Percentiles rank a stretch among this genome's conserved stretches.
These are phyloP conservation scores for Diorhabda sublineata DNA, from an alignment of 1,140 invertebrate genomes.

Conservation along the genomic window DNA sequence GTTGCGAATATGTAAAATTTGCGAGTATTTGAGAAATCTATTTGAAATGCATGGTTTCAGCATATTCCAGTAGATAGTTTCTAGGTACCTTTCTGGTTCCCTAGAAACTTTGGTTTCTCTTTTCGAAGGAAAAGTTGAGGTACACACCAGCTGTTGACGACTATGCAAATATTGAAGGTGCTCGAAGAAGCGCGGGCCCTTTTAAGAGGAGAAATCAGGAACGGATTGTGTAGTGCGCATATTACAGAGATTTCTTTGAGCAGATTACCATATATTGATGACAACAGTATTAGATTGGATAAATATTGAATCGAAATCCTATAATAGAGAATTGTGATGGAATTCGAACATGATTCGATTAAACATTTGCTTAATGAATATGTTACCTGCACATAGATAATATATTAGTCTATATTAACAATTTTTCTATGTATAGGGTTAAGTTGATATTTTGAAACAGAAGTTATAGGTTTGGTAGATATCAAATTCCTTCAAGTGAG, in stretches of 20 bases:
- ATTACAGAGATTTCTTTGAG: not conserved
- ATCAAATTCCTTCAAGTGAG: too few relatives aligned
- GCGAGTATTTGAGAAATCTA: slow-evolving; percentile 40
- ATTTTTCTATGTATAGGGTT: too few relatives aligned
- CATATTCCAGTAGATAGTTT: slow-evolving; percentile 42
- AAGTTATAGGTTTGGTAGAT: too few relatives aligned
- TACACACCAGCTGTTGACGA: slow-evolving; percentile 45
- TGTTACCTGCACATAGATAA: too few relatives aligned
- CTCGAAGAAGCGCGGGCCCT: slow-evolving; percentile 24
- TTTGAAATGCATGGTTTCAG: slow-evolving; percentile 44
- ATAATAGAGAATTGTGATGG: too few relatives aligned
- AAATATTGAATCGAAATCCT: too few relatives aligned
- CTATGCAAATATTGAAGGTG: slow-evolving; percentile 44
- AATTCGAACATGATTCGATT: too few relatives aligned
- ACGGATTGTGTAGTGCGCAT: not conserved
- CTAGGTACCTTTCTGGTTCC: slow-evolving; percentile 34
- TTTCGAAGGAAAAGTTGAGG: slow-evolving; percentile 44
- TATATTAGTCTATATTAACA: too few relatives aligned
- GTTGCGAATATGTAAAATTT: slow-evolving; percentile 5
- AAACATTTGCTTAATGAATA: too few relatives aligned
- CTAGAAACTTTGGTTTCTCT: slow-evolving; percentile 41
- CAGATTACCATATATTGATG: too few relatives aligned
- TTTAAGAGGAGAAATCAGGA: slow-evolving; percentile 8
- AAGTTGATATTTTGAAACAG: too few relatives aligned
- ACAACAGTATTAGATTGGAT: too few relatives aligned